A percentile compares a stretch with the other conserved stretches of the same genome.
Conservation (phyloP, 64 coral and sea anemone species). For the Trachythela sp. region DNA sequence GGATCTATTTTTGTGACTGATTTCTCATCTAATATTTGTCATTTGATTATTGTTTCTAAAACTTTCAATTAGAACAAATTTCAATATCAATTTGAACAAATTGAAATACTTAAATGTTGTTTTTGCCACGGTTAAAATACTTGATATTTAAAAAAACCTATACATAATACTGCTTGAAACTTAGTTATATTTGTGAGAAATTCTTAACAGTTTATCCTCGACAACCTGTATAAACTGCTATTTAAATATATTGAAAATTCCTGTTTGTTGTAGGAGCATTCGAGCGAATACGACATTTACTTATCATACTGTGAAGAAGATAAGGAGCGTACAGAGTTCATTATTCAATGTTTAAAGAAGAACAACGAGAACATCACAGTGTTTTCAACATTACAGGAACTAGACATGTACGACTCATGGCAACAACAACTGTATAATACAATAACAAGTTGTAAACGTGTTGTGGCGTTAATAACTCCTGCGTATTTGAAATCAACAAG, state of each 20-base stretch:
- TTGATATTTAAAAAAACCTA: too few relatives aligned
- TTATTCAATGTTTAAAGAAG: constrained; percentile 45
- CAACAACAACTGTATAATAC: constrained; percentile 77
- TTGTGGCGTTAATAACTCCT: constrained; percentile 72
- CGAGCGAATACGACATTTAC: constrained; percentile 65
- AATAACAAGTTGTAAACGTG: constrained; percentile 68
- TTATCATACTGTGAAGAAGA: constrained; percentile 73
- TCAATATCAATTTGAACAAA: too few relatives aligned
- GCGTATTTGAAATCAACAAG: constrained; percentile 50
- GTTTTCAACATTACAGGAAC: constrained; percentile 59
- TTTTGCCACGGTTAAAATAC: too few relatives aligned
- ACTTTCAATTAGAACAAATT: too few relatives aligned
- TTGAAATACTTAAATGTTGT: too few relatives aligned
- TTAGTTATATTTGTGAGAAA: too few relatives aligned
- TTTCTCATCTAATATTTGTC: too few relatives aligned
- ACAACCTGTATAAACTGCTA: too few relatives aligned
- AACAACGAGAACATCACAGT: constrained; percentile 47
- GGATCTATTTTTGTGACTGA: too few relatives aligned
- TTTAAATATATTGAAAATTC: too few relatives aligned
- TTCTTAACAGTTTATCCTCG: background rate
- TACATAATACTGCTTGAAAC: too few relatives aligned
- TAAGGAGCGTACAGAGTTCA: constrained; percentile 38
- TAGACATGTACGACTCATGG: constrained; percentile 72
- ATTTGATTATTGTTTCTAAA: too few relatives aligned
- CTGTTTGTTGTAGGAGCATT: background rate